Evolutionary conservation across 2,797 vertebrate species (phyloP), one percentile per base, ranked within the genome.

Genomic region (Chiroxiphia lanceolata): DNA sequence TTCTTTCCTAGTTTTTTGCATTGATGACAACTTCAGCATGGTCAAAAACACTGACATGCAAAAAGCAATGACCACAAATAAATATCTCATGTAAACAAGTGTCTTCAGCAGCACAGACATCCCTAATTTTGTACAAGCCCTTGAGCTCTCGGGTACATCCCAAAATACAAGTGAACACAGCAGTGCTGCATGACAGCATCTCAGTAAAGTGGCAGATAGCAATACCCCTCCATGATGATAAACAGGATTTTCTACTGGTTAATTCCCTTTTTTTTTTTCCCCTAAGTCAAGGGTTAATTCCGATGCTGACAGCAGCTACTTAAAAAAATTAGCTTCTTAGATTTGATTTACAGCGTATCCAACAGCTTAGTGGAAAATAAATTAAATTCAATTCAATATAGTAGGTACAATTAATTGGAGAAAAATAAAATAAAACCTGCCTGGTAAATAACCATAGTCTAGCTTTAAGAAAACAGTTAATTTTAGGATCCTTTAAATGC

Each of bases 401-500:
- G 76, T 78, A 94, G 38, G 76, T 93, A 81, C 65, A 94, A 96
- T 94, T 95, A 96, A 96, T 90, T 93, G 70, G 27, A 95, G 40
- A 85, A 94, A 95, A 96, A 95, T 56, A 86, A 90, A 90, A 68
- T 57, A 94, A 96, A 97, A 90, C 57, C 54, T 90, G 74, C 50
- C 57, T 94, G 78, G 92, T 93, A 97, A 97, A 97, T 94, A 98
- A 96, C 59, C 72, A 82, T 6, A 82, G 59, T 77, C 94, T 95
- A 87, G 92, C 87, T 97, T 90, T 94, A 97, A 97, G 97, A 97
- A 97, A 97, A 97, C 93, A 97, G 95, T 93, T 93, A n/a, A 97
- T 97, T 97, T 97, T 87, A 96, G 90, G 96, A 96, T 92, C 94
- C 96, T 97, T 97, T 96, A 97, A 96, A 97, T 95, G 95, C 94